Conservation (phyloP, 2,113 vertebrate genomes). For the Callopanchax toddi region DNA sequence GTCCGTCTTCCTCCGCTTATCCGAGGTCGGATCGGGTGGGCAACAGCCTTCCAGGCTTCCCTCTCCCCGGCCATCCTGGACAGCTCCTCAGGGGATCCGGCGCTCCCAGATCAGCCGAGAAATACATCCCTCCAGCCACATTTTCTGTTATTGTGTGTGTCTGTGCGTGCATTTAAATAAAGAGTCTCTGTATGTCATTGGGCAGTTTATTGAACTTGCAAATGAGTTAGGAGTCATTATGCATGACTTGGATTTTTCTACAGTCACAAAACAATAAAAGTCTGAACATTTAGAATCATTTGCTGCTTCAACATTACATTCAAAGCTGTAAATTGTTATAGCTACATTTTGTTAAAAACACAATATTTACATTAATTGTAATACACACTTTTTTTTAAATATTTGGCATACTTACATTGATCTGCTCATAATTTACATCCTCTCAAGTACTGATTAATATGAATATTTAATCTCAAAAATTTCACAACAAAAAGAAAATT, state of each 20-base stretch:
- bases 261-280: constrained; percentile 98
- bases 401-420: constrained; percentile 99
- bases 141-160: too few species aligned
- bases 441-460: constrained; percentile 91
- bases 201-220: constrained; percentile 82
- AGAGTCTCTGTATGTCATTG: constrained; percentile 67
- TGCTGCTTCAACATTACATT: constrained; percentile 99
- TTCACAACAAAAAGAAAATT: constrained; percentile 71
- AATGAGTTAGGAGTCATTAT: constrained; percentile 84
- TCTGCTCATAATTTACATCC: constrained; percentile 91
- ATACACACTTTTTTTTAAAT: constrained; percentile 96
- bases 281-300: constrained; percentile 97
- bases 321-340: constrained; percentile 99
- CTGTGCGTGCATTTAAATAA: not conserved
- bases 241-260: constrained; percentile 87
- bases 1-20: too few species aligned
- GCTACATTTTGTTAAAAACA: constrained; percentile 99
- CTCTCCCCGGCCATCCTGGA: too few species aligned
- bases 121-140: too few species aligned
- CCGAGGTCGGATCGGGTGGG: too few species aligned
- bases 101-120: too few species aligned
- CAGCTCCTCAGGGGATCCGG: too few species aligned
- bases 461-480: constrained; percentile 76
- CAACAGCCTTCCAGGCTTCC: too few species aligned
- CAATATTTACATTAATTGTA: constrained; percentile 96